A percentile compares a stretch with the other conserved stretches of the same genome.
Conservation (phyloP, 2,797 vertebrate genomes). For the Pseudopleuronectes americanus region DNA sequence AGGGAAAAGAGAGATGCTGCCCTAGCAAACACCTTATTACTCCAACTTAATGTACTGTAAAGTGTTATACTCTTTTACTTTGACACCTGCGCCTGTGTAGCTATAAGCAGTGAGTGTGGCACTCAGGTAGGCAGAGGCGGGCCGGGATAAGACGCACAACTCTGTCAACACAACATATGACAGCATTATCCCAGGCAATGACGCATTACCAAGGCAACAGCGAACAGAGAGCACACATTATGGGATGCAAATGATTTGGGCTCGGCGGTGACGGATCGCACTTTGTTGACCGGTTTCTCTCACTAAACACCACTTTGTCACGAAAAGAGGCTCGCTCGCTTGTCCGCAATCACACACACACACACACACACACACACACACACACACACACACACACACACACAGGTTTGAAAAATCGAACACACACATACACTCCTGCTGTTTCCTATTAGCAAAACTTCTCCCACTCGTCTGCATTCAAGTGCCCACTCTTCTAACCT, state of each 20-base stretch:
- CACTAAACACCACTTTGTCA: slow-evolving; percentile 26
- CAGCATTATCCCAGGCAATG: slow-evolving; percentile 82
- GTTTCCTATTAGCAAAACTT: slow-evolving; percentile 29
- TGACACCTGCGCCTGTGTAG: slow-evolving; percentile 37
- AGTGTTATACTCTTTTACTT: slow-evolving; percentile 57
- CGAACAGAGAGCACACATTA: slow-evolving; percentile 54
- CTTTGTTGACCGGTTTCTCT: slow-evolving; percentile 37
- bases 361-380: not conserved
- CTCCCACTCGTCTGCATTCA: slow-evolving; percentile 4
- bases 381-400: slow-evolving; percentile 7
- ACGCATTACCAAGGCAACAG: slow-evolving; percentile 72
- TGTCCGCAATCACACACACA: slow-evolving; percentile 5
- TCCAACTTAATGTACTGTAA: slow-evolving; percentile 71
- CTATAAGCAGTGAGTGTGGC: slow-evolving; percentile 64
- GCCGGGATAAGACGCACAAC: slow-evolving; percentile 65
- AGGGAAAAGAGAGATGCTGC: slow-evolving; percentile 12
- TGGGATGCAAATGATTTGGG: slow-evolving; percentile 67
- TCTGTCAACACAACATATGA: slow-evolving; percentile 83
- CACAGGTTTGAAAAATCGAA: not conserved
- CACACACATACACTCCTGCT: slow-evolving; percentile 8
- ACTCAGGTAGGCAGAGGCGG: slow-evolving; percentile 62
- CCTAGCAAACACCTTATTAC: slow-evolving; percentile 60
- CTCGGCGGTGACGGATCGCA: slow-evolving; percentile 50
- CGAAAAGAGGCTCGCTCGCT: not conserved
- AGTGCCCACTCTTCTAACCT: slow-evolving; percentile 17